These are phyloP conservation scores for Silurus glanis DNA, from an alignment of 2,113 vertebrate genomes.

Conservation along the genomic window DNA sequence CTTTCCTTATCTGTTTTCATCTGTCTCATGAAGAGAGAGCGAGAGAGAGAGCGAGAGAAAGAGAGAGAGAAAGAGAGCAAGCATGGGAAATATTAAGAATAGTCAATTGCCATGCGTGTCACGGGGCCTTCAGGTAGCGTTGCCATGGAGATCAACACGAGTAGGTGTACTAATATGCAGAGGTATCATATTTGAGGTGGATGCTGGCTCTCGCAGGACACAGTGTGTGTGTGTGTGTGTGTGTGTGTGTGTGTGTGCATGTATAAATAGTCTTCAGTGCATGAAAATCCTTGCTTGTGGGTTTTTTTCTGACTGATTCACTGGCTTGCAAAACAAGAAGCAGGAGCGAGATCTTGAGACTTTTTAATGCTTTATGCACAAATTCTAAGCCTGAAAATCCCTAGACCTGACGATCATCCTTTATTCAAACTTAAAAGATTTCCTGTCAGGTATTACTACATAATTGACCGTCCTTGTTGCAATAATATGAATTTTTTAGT, in stretches of 20 bases:
- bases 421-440: conserved; percentile 1
- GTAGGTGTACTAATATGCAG: conserved; percentile 42
- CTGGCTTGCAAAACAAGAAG: not conserved
- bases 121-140: conserved; percentile 55
- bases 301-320: not conserved
- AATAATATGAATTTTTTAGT: not conserved
- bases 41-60: conserved; percentile 15
- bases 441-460: not conserved
- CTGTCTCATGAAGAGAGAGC: not conserved
- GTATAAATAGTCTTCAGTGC: conserved; percentile 12
- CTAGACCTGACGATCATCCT: not conserved
- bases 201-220: conserved; percentile 13
- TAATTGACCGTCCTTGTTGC: conserved; percentile 4
- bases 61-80: not conserved
- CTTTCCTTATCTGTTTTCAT: conserved; percentile 25
- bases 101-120: conserved; percentile 56
- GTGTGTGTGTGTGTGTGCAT: conserved; percentile 4
- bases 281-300: not conserved
- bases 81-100: conserved; percentile 50
- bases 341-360: not conserved
- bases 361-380: conserved; percentile 3
- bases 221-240: conserved; percentile 17
- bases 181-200: conserved; percentile 42
- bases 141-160: conserved; percentile 51
- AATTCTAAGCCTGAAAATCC: not conserved